A percentile compares a stretch with the other conserved stretches of the same genome.
Evolutionary conservation across 2,797 vertebrate genomes (phyloP).

Genomic region (Apogon talboti): DNA sequence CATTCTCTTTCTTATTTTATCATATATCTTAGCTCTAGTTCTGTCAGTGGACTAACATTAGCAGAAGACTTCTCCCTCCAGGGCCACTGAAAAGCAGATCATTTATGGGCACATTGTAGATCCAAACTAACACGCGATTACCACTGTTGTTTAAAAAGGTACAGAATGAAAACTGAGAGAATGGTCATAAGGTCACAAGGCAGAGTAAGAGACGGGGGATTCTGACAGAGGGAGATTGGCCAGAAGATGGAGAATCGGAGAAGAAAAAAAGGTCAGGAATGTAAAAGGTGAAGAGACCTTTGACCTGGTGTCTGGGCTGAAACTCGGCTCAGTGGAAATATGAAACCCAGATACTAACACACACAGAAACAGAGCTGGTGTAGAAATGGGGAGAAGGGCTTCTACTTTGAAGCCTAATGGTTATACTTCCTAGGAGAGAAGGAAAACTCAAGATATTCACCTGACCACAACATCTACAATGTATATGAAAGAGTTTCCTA

Average conservation of each 20-base stretch:
- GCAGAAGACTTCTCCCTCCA: background rate
- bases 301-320: constrained; percentile 62
- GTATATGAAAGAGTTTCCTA: background rate
- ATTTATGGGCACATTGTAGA: constrained; percentile 22
- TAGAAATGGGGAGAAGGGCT: constrained; percentile 27
- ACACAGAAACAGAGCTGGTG: constrained; percentile 27
- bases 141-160: constrained; percentile 8
- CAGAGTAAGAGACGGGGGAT: constrained; percentile 1
- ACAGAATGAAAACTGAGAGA: constrained; percentile 13
- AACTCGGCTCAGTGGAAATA: constrained; percentile 59
- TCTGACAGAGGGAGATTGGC: constrained; percentile 2
- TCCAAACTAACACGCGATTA: background rate
- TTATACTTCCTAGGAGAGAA: background rate
- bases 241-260: constrained; percentile 27
- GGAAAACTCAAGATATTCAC: background rate
- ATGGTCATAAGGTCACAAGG: constrained; percentile 1
- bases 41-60: constrained; percentile 2
- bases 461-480: background rate
- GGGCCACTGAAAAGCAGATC: constrained; percentile 12
- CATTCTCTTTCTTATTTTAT: background rate
- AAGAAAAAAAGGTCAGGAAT: constrained; percentile 68
- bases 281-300: constrained; percentile 75
- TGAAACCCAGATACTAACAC: constrained; percentile 49
- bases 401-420: constrained; percentile 44
- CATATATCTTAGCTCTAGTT: constrained; percentile 11